Percentiles rank a stretch among this genome's conserved stretches.
These are phyloP conservation scores for Tretioscincus oriximinensis DNA, from an alignment of 2,113 vertebrate species.

Conservation along the genomic window DNA sequence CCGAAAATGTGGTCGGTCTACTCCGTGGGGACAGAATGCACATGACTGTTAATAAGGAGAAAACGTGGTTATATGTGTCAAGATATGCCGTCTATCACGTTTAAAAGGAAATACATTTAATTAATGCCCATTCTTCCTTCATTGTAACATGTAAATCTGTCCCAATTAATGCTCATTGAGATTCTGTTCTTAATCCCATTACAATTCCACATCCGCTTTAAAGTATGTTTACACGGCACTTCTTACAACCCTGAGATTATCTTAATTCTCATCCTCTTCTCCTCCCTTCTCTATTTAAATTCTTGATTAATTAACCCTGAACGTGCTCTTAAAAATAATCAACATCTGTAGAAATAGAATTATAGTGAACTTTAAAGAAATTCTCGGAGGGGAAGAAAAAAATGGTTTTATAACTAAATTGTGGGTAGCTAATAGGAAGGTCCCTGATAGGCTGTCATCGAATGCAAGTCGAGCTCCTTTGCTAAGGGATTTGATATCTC, in stretches of 20 bases:
- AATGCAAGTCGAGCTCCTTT: neutral
- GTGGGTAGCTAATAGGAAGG: neutral
- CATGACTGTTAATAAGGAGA: neutral
- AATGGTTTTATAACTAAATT: neutral
- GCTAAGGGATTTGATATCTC: neutral
- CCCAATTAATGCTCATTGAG: neutral
- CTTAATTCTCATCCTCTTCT: neutral
- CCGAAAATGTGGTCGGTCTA: too few species aligned
- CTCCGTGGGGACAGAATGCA: too few species aligned
- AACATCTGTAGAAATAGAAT: neutral
- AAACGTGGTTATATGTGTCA: neutral
- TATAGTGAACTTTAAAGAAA: neutral
- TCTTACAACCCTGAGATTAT: neutral
- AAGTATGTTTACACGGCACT: neutral
- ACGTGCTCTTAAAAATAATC: constrained; percentile 5
- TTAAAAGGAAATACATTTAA: neutral
- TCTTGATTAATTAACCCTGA: constrained; percentile 16
- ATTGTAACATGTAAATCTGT: neutral
- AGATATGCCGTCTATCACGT: neutral
- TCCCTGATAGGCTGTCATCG: neutral
- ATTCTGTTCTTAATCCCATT: constrained; percentile 8
- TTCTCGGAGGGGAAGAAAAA: neutral
- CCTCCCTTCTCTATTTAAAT: neutral
- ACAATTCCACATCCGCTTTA: neutral
- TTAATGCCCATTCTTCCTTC: neutral